These are phyloP conservation scores for Puma concolor DNA, from an alignment of 2,113 vertebrate genomes.

Conservation along the genomic window DNA sequence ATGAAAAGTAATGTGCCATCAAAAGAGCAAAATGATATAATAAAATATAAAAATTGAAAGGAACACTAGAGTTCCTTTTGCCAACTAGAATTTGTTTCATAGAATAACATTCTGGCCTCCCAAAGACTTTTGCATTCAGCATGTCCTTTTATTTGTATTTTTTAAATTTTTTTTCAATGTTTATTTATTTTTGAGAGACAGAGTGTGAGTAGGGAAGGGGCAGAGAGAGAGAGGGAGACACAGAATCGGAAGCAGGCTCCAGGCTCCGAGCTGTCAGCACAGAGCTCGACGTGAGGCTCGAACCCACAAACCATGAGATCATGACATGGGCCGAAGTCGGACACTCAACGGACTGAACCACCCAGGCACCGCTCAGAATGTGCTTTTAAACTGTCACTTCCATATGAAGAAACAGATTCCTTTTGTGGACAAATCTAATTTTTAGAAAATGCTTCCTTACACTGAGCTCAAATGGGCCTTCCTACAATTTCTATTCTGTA, in stretches of 20 bases:
- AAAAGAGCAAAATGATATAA: not conserved
- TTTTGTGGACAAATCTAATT: not conserved
- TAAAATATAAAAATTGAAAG: not conserved
- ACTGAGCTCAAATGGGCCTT: not conserved
- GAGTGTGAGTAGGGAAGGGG: no score
- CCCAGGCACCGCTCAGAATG: no score
- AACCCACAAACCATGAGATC: no score
- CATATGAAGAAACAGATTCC: not conserved
- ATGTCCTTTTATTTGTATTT: not conserved
- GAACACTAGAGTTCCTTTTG: not conserved
- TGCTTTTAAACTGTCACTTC: not conserved
- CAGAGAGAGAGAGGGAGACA: no score
- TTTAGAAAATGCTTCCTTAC: not conserved
- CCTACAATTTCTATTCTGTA: not conserved
- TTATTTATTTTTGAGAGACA: no score
- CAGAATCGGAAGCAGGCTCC: no score
- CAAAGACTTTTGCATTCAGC: not conserved
- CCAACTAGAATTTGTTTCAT: not conserved
- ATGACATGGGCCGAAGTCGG: no score
- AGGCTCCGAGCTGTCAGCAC: no score
- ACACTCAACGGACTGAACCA: no score
- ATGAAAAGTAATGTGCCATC: not conserved
- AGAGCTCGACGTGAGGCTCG: no score
- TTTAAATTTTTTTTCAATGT: no score
- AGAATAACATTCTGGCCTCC: not conserved